Percentiles rank a stretch among this genome's conserved stretches.
phyloP scores from a whole-genome alignment of 2,797 vertebrate species.

The Chelidonichthys spinosus region DNA sequence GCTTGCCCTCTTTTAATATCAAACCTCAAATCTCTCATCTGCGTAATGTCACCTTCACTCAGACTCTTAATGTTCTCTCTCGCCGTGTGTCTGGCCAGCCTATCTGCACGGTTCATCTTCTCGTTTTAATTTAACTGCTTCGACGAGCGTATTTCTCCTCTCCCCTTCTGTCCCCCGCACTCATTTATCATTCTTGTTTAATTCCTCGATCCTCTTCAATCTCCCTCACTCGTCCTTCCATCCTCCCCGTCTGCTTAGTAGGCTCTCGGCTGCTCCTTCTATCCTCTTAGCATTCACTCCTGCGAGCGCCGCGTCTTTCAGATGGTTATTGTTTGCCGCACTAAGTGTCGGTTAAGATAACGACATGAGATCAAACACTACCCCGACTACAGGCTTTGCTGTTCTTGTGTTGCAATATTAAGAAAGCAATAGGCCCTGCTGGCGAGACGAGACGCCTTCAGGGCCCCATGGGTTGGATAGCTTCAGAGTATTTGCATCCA shows the following conservation, averaged over 20 bases:
- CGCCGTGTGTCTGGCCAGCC: conserved; percentile 24
- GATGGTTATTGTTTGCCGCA: conserved; percentile 15
- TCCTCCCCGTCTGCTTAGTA: conserved; percentile 8
- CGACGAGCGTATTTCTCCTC: neutral
- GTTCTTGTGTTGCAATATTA: conserved; percentile 2
- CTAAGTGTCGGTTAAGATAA: conserved; percentile 11
- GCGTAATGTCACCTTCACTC: conserved; percentile 61
- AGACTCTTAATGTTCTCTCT: conserved; percentile 43
- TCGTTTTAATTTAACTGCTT: conserved; percentile 28
- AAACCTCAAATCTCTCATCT: conserved; percentile 25
- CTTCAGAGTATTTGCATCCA: too few species aligned
- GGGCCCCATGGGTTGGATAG: too few species aligned
- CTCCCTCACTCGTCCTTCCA: conserved; percentile 11
- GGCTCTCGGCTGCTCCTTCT: conserved; percentile 4
- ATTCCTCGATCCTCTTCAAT: conserved; percentile 34
- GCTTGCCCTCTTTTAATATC: conserved; percentile 30
- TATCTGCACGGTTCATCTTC: conserved; percentile 27
- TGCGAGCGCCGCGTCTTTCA: neutral
- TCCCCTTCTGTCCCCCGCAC: neutral
- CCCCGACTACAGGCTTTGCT: neutral
- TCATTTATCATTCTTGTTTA: conserved; percentile 41
- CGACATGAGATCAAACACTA: neutral
- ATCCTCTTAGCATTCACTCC: conserved; percentile 30
- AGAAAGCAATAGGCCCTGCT: too few species aligned
- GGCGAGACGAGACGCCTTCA: neutral